Evolutionary conservation across 2,797 vertebrate genomes (phyloP).

Genomic region (Simalia tracyae): DNA sequence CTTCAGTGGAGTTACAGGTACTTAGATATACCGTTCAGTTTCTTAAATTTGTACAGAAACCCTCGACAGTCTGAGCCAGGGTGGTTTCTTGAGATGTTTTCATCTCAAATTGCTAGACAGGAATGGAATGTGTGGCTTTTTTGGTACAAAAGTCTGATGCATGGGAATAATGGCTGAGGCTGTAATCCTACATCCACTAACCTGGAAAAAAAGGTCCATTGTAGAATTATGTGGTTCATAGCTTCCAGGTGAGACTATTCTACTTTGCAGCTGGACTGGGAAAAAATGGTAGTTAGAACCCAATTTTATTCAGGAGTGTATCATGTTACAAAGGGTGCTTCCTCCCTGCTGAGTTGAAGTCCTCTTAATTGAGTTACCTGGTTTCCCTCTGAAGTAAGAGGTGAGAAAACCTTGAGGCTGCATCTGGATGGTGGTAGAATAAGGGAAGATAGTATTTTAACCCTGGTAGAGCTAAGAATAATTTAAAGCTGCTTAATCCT

Average conservation of each 20-base stretch:
- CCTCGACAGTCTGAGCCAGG: not conserved
- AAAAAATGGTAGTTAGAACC: not conserved
- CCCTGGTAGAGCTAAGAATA: not conserved
- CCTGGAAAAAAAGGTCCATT: not conserved
- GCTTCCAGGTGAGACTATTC: not conserved
- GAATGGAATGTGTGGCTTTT: not conserved
- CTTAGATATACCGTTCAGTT: not conserved
- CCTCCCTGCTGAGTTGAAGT: not conserved
- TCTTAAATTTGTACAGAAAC: not conserved
- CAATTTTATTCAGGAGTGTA: not conserved
- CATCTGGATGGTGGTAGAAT: not conserved
- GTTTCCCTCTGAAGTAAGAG: not conserved
- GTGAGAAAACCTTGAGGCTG: not conserved
- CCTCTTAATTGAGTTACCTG: not conserved
- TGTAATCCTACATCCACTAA: not conserved
- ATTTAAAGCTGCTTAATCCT: not conserved
- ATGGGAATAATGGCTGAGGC: not conserved
- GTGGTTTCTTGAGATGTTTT: not conserved
- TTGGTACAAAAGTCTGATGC: not conserved
- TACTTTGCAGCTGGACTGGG: not conserved
- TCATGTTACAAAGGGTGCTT: not conserved
- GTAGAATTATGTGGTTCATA: not conserved
- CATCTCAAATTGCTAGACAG: not conserved
- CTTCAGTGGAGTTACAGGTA: not conserved
- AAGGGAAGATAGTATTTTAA: not conserved